Evolutionary conservation across 2,888 invertebrate genomes (phyloP).

Genomic region (Tiliacea citrago): DNA sequence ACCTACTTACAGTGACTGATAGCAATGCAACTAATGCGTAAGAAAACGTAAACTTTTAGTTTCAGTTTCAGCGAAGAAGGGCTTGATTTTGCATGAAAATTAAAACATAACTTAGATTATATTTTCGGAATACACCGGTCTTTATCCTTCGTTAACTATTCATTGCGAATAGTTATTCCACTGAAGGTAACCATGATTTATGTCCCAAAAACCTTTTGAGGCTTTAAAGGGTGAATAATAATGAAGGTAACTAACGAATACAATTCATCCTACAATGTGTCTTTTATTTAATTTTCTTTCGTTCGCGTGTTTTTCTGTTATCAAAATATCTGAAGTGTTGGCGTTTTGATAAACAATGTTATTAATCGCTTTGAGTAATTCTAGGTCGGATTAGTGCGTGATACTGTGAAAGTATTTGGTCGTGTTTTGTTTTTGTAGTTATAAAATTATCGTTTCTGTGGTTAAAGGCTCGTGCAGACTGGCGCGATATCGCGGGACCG

Average conservation of each 20-base stretch:
- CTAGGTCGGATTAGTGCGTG: constrained; percentile 55
- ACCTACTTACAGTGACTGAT: too few species aligned
- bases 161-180: constrained; percentile 61
- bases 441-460: constrained; percentile 4
- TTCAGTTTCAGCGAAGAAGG: not conserved
- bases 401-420: constrained; percentile 38
- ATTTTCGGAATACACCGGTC: constrained; percentile 27
- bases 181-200: constrained; percentile 62
- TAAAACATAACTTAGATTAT: constrained; percentile 25
- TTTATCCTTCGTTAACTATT: constrained; percentile 58
- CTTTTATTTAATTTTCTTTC: constrained; percentile 49
- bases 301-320: constrained; percentile 71
- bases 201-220: constrained; percentile 56
- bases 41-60: too few species aligned
- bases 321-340: constrained; percentile 73
- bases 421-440: constrained; percentile 12
- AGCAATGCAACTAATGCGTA: too few species aligned
- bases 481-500: too few species aligned
- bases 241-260: constrained; percentile 58
- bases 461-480: too few species aligned
- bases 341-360: constrained; percentile 72
- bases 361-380: constrained; percentile 64
- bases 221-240: constrained; percentile 64
- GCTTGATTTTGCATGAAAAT: constrained; percentile 16
- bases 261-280: constrained; percentile 50